Percentiles rank a stretch among this genome's conserved stretches.
Conservation (phyloP, 2,888 invertebrate genomes). For the Platycnemis pennipes region DNA sequence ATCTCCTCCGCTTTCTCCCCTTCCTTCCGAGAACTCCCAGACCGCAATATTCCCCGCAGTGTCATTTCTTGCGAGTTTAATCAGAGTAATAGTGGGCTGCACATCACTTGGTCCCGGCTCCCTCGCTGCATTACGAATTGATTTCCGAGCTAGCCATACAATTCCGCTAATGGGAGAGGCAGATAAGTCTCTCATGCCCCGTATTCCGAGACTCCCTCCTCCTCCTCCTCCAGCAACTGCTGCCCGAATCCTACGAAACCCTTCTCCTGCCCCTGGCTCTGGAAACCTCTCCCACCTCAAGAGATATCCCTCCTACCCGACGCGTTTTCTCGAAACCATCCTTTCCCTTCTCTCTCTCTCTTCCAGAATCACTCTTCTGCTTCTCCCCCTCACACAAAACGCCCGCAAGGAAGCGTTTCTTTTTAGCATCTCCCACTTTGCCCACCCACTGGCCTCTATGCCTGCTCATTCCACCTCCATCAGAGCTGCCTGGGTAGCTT, state of each 20-base stretch:
- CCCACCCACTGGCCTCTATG: too few species aligned
- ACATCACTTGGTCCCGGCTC: slow-evolving; percentile 49
- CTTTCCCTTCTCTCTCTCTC: not conserved
- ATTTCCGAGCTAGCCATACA: slow-evolving; percentile 52
- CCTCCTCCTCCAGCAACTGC: not conserved
- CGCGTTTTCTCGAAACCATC: not conserved
- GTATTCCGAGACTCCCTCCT: not conserved
- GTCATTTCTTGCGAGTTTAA: slow-evolving; percentile 64
- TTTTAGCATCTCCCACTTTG: not conserved
- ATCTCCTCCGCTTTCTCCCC: not conserved
- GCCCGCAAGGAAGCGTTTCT: not conserved
- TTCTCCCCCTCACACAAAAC: not conserved
- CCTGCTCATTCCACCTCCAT: not conserved
- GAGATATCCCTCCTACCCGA: not conserved
- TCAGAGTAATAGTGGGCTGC: slow-evolving; percentile 58
- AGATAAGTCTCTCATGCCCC: slow-evolving; percentile 42
- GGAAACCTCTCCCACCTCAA: not conserved
- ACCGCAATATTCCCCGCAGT: slow-evolving; percentile 17
- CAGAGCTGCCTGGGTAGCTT: not conserved
- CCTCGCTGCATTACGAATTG: slow-evolving; percentile 62
- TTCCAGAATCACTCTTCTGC: too few species aligned
- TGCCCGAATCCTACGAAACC: not conserved
- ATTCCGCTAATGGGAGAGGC: slow-evolving; percentile 53
- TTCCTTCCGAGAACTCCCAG: not conserved
- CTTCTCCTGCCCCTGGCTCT: not conserved